Evolutionary conservation across 2,797 vertebrate genomes (phyloP).

Genomic region (Amblyopsis hoosieri): DNA sequence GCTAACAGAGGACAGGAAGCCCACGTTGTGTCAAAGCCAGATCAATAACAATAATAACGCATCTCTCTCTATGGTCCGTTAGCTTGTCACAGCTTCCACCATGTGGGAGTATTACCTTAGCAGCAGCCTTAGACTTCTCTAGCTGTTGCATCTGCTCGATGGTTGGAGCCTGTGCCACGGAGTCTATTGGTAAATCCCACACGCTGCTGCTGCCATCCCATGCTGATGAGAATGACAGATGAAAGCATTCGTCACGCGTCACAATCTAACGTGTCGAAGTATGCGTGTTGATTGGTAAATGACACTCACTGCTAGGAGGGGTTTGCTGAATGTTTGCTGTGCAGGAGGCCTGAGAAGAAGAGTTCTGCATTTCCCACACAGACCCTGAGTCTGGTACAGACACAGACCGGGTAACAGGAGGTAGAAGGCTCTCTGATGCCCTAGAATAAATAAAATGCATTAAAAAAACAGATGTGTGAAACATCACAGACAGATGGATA

Average conservation of each 20-base stretch:
- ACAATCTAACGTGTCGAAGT: not conserved
- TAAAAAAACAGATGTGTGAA: not conserved
- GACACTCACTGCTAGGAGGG: conserved; percentile 69
- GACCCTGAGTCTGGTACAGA: conserved; percentile 92
- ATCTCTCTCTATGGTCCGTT: not conserved
- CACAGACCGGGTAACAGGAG: conserved; percentile 90
- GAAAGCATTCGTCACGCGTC: not conserved
- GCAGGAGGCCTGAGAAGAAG: conserved; percentile 88
- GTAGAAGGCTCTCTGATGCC: conserved; percentile 80
- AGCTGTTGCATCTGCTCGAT: conserved; percentile 97
- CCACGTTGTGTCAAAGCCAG: no score
- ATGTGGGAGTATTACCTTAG: conserved; percentile 80
- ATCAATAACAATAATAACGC: no score
- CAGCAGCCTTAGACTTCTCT: conserved; percentile 92
- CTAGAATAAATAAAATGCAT: conserved; percentile 40
- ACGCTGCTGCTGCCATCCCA: conserved; percentile 97
- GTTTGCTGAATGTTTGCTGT: conserved; percentile 73
- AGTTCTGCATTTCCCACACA: conserved; percentile 95
- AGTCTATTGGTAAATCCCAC: conserved; percentile 97
- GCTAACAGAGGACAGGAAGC: conserved; percentile 65
- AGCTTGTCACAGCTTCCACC: not conserved
- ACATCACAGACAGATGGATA: not conserved
- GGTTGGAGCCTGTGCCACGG: conserved; percentile 87
- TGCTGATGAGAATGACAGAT: conserved; percentile 65
- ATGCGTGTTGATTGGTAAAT: no score